Conservation (phyloP, 2,113 vertebrate species). For the Corydoras sp. region DNA sequence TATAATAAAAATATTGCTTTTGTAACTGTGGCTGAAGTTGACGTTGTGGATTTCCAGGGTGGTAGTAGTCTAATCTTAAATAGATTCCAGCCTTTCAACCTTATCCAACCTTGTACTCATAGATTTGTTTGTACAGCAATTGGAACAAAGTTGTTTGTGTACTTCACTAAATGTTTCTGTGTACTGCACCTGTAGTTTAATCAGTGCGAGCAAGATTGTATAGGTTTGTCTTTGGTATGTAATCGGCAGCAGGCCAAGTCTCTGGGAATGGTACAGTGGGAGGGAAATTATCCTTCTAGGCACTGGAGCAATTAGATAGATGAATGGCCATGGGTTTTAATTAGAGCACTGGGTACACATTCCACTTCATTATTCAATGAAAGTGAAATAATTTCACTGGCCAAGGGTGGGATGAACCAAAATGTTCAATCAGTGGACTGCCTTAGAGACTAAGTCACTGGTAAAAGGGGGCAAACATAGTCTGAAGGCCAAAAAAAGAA, state of each 20-base stretch:
- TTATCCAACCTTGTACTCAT: no score
- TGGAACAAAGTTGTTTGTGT: not conserved
- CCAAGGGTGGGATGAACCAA: constrained; percentile 49
- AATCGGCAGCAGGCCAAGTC: constrained; percentile 63
- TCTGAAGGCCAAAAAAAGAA: constrained; percentile 36
- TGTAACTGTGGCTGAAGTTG: no score
- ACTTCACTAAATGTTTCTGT: not conserved
- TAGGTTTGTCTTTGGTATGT: constrained; percentile 38
- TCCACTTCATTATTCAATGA: constrained; percentile 73
- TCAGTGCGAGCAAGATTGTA: constrained; percentile 43
- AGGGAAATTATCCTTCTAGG: constrained; percentile 81
- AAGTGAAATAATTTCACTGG: constrained; percentile 63
- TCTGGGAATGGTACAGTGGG: constrained; percentile 70
- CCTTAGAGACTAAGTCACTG: constrained; percentile 40
- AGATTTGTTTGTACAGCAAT: not conserved
- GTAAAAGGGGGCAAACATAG: constrained; percentile 28
- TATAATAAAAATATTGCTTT: no score
- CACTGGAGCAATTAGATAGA: constrained; percentile 89
- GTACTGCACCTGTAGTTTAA: constrained; percentile 29
- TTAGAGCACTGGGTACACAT: constrained; percentile 81
- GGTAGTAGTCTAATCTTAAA: not conserved
- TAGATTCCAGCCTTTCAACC: not conserved
- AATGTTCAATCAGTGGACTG: constrained; percentile 63
- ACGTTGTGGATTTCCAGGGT: no score
- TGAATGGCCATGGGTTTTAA: constrained; percentile 84